Percentiles rank a stretch among this genome's conserved stretches.
Conservation (phyloP, 1,140 invertebrate species). For the Latrodectus geometricus region DNA sequence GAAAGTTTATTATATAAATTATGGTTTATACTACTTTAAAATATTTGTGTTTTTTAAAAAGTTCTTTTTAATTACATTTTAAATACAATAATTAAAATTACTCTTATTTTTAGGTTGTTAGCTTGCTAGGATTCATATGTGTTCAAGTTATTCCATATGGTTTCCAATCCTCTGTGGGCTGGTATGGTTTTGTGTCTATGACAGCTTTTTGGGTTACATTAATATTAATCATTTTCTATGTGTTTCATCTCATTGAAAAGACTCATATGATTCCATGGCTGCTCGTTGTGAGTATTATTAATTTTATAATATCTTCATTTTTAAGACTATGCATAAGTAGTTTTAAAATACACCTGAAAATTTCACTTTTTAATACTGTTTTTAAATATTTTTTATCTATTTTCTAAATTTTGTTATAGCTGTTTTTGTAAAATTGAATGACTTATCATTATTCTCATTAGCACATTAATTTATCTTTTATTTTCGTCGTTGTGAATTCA, state of each 20-base stretch:
- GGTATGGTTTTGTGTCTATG: conserved; percentile 86
- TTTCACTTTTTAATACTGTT: too few relatives aligned
- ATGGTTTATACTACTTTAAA: neutral
- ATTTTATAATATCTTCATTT: too few relatives aligned
- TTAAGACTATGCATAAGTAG: too few relatives aligned
- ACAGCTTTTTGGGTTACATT: conserved; percentile 86
- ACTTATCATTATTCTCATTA: too few relatives aligned
- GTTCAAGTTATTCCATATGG: conserved; percentile 74
- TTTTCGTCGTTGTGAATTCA: too few relatives aligned
- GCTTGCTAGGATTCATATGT: conserved; percentile 86
- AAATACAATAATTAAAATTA: neutral
- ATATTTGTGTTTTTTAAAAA: too few relatives aligned
- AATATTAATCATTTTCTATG: conserved; percentile 83
- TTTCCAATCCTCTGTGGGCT: conserved; percentile 71
- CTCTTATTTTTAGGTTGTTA: conserved; percentile 75
- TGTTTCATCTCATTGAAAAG: conserved; percentile 88
- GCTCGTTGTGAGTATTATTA: conserved; percentile 78
- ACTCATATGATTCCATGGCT: conserved; percentile 88
- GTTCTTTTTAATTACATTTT: too few relatives aligned
- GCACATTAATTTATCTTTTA: too few relatives aligned
- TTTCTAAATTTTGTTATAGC: too few relatives aligned
- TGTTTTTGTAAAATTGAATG: too few relatives aligned
- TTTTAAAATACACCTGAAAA: too few relatives aligned
- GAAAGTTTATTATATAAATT: neutral
- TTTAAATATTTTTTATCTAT: too few relatives aligned